These are phyloP conservation scores for Tetrax tetrax DNA, from an alignment of 2,113 vertebrate species.

Conservation along the genomic window DNA sequence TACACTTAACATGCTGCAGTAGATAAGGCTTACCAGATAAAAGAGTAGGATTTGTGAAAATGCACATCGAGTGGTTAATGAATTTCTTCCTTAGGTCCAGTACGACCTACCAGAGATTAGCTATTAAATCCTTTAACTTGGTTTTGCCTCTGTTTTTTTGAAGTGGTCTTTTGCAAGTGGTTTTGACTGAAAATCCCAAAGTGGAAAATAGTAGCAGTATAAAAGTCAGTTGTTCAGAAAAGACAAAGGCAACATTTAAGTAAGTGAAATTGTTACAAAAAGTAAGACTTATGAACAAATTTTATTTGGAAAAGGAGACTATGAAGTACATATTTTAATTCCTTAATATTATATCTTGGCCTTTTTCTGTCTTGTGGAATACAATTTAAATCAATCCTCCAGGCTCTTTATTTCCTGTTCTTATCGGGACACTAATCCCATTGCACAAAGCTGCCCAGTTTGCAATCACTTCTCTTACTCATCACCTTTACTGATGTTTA, in stretches of 20 bases:
- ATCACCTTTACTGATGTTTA: not conserved
- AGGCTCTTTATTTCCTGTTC: not conserved
- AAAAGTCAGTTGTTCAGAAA: not conserved
- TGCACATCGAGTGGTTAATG: not conserved
- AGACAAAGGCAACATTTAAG: not conserved
- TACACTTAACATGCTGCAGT: not conserved
- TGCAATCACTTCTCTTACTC: not conserved
- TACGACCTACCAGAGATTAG: not conserved
- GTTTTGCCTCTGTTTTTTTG: not conserved
- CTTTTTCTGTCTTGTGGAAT: not conserved
- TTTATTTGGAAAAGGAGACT: not conserved
- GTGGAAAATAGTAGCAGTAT: not conserved
- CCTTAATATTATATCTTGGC: not conserved
- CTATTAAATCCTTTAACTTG: not conserved
- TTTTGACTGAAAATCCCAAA: not conserved
- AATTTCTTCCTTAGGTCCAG: not conserved
- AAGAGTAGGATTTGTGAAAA: slow-evolving; percentile 3
- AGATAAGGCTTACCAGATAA: not conserved
- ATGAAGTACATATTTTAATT: not conserved
- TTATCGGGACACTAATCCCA: not conserved
- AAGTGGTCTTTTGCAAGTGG: not conserved
- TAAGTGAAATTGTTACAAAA: not conserved
- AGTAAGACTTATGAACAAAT: not conserved
- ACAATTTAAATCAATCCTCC: not conserved
- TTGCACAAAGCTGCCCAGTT: not conserved